phyloP scores from a whole-genome alignment of 2,113 vertebrate genomes.

The Catharus fuscescens region DNA sequence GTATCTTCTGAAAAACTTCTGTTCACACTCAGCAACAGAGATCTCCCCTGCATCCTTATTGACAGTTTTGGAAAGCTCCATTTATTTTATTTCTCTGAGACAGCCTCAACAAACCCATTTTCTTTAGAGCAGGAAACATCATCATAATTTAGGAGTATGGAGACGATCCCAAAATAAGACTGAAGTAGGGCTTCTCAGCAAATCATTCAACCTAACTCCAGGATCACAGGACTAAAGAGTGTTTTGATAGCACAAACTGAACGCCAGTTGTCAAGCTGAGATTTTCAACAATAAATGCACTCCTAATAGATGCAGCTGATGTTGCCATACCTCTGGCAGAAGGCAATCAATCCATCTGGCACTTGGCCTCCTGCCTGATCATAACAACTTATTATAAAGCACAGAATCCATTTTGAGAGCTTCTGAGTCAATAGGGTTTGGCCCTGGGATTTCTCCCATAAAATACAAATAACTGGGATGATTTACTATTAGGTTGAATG shows the following conservation, averaged over 20 bases:
- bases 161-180: conserved; percentile 6
- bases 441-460: conserved; percentile 14
- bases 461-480: neutral
- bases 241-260: conserved; percentile 47
- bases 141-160: neutral
- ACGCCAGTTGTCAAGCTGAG: conserved; percentile 9
- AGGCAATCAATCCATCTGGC: conserved; percentile 49
- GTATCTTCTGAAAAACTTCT: neutral
- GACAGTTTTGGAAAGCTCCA: neutral
- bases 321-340: conserved; percentile 50
- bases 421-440: conserved; percentile 19
- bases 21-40: neutral
- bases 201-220: neutral
- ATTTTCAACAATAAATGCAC: conserved; percentile 35
- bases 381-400: conserved; percentile 27
- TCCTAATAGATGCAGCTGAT: conserved; percentile 39
- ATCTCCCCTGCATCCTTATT: neutral
- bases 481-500: neutral
- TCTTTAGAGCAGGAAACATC: neutral
- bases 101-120: neutral
- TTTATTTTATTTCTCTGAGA: conserved; percentile 16
- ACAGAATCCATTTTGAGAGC: conserved; percentile 35
- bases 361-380: conserved; percentile 49
- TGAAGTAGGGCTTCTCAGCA: neutral
- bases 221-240: neutral